Conservation (phyloP, 2,113 vertebrate species). For the Calcarius ornatus region DNA sequence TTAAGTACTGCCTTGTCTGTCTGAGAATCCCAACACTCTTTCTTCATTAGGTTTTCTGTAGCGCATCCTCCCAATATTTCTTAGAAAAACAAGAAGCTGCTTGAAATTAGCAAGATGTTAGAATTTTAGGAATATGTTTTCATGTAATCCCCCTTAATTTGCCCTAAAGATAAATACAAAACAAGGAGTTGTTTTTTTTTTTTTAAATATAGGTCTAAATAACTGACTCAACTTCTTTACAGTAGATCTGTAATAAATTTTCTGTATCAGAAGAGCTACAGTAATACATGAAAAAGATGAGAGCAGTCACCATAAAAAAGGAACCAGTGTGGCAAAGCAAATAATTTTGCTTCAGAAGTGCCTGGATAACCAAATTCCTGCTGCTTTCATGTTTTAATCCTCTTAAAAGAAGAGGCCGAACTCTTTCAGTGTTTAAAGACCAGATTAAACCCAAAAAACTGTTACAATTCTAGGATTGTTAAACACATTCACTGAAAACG, state of each 20-base stretch:
- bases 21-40: neutral
- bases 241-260: neutral
- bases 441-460: neutral
- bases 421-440: neutral
- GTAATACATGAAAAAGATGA: neutral
- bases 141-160: neutral
- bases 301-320: neutral
- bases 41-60: neutral
- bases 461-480: neutral
- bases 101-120: neutral
- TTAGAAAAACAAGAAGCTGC: neutral
- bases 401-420: slow-evolving; percentile 9
- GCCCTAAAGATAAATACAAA: neutral
- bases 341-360: neutral
- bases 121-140: neutral
- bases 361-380: neutral
- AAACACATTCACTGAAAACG: neutral
- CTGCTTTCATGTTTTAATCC: neutral
- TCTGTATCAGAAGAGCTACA: neutral
- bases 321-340: neutral
- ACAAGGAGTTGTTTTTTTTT: neutral
- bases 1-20: neutral
- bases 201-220: neutral
- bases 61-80: neutral
- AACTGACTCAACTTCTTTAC: neutral